Evolutionary conservation across 2,113 vertebrate genomes (phyloP).

Genomic region (Nanorana parkeri): DNA sequence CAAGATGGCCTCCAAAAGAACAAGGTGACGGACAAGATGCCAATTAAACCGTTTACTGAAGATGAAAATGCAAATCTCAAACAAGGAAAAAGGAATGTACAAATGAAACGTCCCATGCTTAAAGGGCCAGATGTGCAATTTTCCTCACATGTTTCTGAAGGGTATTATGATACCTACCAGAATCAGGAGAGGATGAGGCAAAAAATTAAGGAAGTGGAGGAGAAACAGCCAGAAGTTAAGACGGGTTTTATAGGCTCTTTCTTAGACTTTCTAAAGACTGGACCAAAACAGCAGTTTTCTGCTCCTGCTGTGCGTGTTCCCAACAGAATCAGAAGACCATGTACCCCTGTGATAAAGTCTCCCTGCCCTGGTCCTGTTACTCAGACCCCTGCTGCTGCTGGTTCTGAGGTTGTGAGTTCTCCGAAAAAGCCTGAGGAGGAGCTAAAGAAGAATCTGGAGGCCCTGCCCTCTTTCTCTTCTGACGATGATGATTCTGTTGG

Average conservation of each 20-base stretch:
- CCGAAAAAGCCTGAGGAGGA: constrained; percentile 86
- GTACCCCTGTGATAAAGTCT: constrained; percentile 74
- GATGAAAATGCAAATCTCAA: constrained; percentile 79
- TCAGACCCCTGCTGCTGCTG: constrained; percentile 70
- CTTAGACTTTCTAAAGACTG: constrained; percentile 96
- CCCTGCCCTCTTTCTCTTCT: constrained; percentile 91
- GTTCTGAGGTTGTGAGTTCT: constrained; percentile 62
- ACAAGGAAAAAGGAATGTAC: constrained; percentile 78
- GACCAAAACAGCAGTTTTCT: constrained; percentile 93
- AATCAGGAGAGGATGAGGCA: constrained; percentile 97
- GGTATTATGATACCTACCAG: constrained; percentile 85
- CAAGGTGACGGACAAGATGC: constrained; percentile 81
- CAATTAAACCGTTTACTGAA: constrained; percentile 77
- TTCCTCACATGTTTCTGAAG: constrained; percentile 74
- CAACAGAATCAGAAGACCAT: constrained; percentile 84
- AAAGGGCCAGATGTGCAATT: constrained; percentile 82
- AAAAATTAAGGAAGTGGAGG: constrained; percentile 96
- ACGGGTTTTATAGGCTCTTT: constrained; percentile 97
- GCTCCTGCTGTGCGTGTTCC: constrained; percentile 85
- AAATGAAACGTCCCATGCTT: constrained; percentile 85
- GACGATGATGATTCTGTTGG: constrained; percentile 93
- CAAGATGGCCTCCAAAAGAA: constrained; percentile 82
- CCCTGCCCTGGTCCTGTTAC: constrained; percentile 73
- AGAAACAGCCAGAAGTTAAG: constrained; percentile 97
- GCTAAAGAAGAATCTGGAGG: constrained; percentile 88